Base-by-base conservation (phyloP, 1,140 invertebrate species). In the Drosophila nikananu region DNA sequence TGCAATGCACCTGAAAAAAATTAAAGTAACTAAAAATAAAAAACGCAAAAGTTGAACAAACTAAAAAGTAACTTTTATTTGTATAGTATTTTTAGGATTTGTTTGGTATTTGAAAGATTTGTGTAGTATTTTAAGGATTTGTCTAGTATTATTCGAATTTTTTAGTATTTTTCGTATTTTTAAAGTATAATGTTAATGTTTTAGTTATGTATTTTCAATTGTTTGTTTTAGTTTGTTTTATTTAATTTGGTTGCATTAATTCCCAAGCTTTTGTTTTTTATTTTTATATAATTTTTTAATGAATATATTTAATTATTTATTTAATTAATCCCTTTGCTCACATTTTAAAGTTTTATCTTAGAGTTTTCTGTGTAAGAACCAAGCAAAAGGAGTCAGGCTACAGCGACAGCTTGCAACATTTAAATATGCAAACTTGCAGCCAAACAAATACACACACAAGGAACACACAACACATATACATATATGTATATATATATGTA, bases 391-490 rank as follows among this genome's bases (percentile, higher is more conserved):
- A 42, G 15, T 17, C 8, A 30, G 62, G 35, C n/a, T n/a, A n/a
- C 55, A 25, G 48, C 23, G 54, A 27, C 27, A 41, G 32, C 46
- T 39, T 42, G 67, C 57, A 72, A 64, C 77, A 81, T 74, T 86
- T 75, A 61, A 76, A 59, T 37, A 42, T 60, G 46, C 44, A 72
- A 73, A 57, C 35, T 37, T 41, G 49, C 48, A 30, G 25, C 46
- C 46, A 67, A 39, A 41, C 46, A 54, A 37, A 39, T 48, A 52
- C 27, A 8, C n/a, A 54, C 30, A 35, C 13, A 27, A 49, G 2
- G 77, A 72, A 83, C 82, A 30, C 8, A 30, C 27, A 30, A 30
- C 27, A 17, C 15, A 49, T 23, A 17, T 23, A 51, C 17, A 12
- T 5, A n/a, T 4, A 23, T 52, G 25, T 12, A 83, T 67, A 87